Percentiles rank a stretch among this genome's conserved stretches.
phyloP scores from a whole-genome alignment of 2,888 invertebrate species.

The Cheilosia urbana region DNA sequence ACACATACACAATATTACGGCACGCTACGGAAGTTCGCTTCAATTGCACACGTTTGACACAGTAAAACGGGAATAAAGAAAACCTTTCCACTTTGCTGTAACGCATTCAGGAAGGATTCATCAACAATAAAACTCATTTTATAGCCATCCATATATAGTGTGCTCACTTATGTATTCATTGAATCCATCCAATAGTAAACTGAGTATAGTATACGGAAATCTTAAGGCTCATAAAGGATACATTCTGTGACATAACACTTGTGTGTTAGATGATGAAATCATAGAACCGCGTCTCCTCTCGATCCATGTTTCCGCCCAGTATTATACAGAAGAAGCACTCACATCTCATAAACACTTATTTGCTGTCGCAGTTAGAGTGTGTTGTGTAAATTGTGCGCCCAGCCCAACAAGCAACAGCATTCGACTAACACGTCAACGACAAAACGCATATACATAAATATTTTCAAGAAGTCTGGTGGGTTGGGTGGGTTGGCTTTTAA shows the following conservation, averaged over 20 bases:
- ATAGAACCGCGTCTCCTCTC: slow-evolving; percentile 26
- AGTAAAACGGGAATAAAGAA: not conserved
- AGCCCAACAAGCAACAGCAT: slow-evolving; percentile 18
- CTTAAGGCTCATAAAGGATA: slow-evolving; percentile 71
- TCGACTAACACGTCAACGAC: slow-evolving; percentile 1
- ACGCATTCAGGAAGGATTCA: slow-evolving; percentile 57
- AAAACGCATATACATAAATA: slow-evolving; percentile 8
- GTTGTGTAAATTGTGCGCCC: not conserved
- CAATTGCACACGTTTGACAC: slow-evolving; percentile 52
- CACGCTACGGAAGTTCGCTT: slow-evolving; percentile 39
- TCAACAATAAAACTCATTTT: slow-evolving; percentile 74
- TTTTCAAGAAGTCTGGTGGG: slow-evolving; percentile 32
- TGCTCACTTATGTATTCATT: slow-evolving; percentile 68
- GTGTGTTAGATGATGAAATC: slow-evolving; percentile 65
- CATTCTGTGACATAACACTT: slow-evolving; percentile 61
- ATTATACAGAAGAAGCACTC: slow-evolving; percentile 18
- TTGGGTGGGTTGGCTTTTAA: slow-evolving; percentile 59
- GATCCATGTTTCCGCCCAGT: not conserved
- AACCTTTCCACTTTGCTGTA: slow-evolving; percentile 49
- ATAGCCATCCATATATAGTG: slow-evolving; percentile 42
- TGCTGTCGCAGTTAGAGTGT: slow-evolving; percentile 30
- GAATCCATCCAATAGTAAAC: slow-evolving; percentile 64
- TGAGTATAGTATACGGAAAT: slow-evolving; percentile 46
- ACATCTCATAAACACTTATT: slow-evolving; percentile 62
- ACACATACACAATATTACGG: slow-evolving; percentile 3